Conservation (phyloP, 2,113 vertebrate species). For the Bubo bubo region DNA sequence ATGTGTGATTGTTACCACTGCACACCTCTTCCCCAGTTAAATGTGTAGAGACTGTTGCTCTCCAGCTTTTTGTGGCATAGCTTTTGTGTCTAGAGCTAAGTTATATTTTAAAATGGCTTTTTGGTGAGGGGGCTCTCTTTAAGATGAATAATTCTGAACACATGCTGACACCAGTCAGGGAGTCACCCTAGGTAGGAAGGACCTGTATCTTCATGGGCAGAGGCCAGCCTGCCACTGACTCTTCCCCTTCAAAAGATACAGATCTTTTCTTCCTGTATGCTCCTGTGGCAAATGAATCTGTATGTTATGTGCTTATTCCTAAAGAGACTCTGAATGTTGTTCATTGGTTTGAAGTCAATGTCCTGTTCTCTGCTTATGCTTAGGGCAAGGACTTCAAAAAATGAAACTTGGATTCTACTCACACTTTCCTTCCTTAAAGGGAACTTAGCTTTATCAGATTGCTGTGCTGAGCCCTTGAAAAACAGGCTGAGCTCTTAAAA, state of each 20-base stretch:
- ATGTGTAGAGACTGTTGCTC: neutral
- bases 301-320: neutral
- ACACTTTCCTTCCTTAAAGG: neutral
- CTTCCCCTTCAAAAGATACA: neutral
- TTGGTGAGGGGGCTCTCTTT: neutral
- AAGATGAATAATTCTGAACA: neutral
- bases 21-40: neutral
- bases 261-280: neutral
- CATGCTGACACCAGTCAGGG: neutral
- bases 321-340: neutral
- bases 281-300: neutral
- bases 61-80: neutral
- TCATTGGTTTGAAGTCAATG: neutral
- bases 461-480: neutral
- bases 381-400: neutral
- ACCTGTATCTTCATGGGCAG: neutral
- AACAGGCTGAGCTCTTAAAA: neutral
- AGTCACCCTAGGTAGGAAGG: neutral
- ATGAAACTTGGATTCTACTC: neutral
- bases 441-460: neutral
- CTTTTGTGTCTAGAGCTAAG: neutral
- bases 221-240: neutral
- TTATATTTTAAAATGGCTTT: neutral
- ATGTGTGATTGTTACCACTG: neutral
- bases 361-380: neutral